These are phyloP conservation scores for Palaemon carinicauda DNA, from an alignment of 1,140 invertebrate species.

Conservation along the genomic window DNA sequence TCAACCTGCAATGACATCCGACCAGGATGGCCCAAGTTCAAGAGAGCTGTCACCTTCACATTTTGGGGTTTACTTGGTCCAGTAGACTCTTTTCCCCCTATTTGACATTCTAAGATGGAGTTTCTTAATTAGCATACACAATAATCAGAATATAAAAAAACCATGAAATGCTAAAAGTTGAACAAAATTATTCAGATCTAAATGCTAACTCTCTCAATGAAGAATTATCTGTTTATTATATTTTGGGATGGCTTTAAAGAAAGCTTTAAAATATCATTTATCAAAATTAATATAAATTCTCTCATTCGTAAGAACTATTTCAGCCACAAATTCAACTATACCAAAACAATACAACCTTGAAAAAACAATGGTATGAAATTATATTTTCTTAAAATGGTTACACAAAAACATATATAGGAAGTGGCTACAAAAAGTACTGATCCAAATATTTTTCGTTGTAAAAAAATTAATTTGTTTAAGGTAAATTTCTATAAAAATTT, in stretches of 20 bases:
- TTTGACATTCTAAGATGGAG: background rate
- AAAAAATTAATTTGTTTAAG: no score
- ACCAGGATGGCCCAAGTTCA: background rate
- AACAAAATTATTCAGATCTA: background rate
- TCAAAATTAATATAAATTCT: background rate
- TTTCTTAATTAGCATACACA: background rate
- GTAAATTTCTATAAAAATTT: no score
- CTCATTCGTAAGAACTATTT: background rate
- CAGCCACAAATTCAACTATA: background rate
- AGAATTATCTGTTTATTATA: no score
- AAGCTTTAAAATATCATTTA: no score
- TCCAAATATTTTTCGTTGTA: no score
- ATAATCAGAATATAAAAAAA: background rate
- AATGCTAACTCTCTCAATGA: no score
- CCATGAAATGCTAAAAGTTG: background rate
- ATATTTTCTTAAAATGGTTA: no score
- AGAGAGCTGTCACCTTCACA: background rate
- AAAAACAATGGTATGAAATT: no score
- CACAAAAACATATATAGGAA: no score
- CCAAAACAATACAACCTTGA: no score
- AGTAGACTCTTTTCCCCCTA: background rate
- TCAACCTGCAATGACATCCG: background rate
- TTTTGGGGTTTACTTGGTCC: background rate
- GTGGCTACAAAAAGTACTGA: no score
- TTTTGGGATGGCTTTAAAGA: no score